Percentiles rank a stretch among this genome's conserved stretches.
Evolutionary conservation across 2,888 invertebrate genomes (phyloP).

Genomic region (Argyresthia goedartella): DNA sequence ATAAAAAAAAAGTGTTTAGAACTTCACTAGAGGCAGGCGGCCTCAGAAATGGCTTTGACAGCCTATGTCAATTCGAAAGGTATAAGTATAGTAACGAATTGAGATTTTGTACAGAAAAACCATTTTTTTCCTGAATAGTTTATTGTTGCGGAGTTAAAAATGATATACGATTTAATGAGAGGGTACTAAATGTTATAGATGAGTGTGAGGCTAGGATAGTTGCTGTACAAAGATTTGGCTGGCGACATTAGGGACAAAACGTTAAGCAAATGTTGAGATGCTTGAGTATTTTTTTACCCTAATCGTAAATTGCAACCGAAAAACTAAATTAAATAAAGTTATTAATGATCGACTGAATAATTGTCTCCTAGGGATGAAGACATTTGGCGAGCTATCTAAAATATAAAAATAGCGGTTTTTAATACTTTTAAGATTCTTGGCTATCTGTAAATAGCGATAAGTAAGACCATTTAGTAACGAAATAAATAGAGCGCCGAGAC

Average conservation of each 20-base stretch:
- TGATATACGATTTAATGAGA: constrained; percentile 31
- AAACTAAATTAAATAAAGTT: too few relatives aligned
- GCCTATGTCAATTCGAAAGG: constrained; percentile 29
- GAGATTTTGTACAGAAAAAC: constrained; percentile 45
- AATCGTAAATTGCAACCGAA: too few relatives aligned
- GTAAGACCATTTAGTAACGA: neutral
- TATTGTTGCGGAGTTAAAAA: constrained; percentile 16
- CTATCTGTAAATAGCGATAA: too few relatives aligned
- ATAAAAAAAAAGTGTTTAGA: constrained; percentile 18
- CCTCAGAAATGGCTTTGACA: constrained; percentile 28
- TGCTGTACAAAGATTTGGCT: constrained; percentile 1
- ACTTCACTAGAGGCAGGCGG: constrained; percentile 54
- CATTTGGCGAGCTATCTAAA: too few relatives aligned
- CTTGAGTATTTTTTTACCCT: too few relatives aligned
- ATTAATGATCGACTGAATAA: too few relatives aligned
- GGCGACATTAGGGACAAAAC: too few relatives aligned
- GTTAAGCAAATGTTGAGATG: neutral
- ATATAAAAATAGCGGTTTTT: too few relatives aligned
- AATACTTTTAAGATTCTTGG: too few relatives aligned
- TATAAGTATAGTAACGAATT: constrained; percentile 26
- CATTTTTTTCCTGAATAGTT: constrained; percentile 5
- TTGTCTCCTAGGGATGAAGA: too few relatives aligned
- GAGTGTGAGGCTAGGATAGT: constrained; percentile 27
- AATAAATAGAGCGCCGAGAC: neutral
- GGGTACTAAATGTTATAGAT: constrained; percentile 13